Conservation (phyloP, 1,140 invertebrate genomes). For the Octopus bimaculoides region DNA sequence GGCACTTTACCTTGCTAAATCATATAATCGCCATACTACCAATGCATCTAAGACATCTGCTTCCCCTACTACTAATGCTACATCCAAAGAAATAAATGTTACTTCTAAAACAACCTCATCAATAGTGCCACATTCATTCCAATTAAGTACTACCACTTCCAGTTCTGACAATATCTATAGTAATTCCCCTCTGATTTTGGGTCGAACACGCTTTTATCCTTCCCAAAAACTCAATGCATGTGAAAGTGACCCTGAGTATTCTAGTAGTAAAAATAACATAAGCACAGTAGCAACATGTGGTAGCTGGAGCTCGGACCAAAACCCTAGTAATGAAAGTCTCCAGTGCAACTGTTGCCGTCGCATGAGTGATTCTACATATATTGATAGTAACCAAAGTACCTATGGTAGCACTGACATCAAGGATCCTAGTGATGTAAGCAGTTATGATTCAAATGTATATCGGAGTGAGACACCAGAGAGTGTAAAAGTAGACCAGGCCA, state of each 20-base stretch:
- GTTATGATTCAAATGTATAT: slow-evolving; percentile 47
- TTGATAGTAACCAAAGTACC: slow-evolving; percentile 45
- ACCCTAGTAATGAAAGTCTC: slow-evolving; percentile 35
- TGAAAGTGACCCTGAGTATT: slow-evolving; percentile 28
- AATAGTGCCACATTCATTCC: slow-evolving; percentile 21
- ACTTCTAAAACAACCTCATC: slow-evolving; percentile 19
- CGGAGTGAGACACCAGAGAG: slow-evolving; percentile 22
- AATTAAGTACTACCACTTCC: not conserved
- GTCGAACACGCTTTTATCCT: slow-evolving; percentile 4
- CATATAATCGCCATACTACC: not conserved
- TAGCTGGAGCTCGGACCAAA: slow-evolving; percentile 34
- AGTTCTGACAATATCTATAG: not conserved
- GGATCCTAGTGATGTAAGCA: slow-evolving; percentile 45
- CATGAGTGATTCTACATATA: slow-evolving; percentile 22
- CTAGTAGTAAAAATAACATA: slow-evolving; percentile 20
- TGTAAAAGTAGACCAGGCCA: not conserved
- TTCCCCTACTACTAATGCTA: not conserved
- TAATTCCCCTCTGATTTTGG: not conserved
- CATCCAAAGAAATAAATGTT: not conserved
- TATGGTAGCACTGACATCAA: slow-evolving; percentile 45
- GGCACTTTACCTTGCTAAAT: slow-evolving; percentile 14
- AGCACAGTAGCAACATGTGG: slow-evolving; percentile 30
- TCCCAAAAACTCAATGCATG: slow-evolving; percentile 8
- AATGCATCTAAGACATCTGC: not conserved
- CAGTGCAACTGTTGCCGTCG: slow-evolving; percentile 31